Evolutionary conservation across 2,797 vertebrate species (phyloP).

Genomic region (Rhyacichthys aspro): DNA sequence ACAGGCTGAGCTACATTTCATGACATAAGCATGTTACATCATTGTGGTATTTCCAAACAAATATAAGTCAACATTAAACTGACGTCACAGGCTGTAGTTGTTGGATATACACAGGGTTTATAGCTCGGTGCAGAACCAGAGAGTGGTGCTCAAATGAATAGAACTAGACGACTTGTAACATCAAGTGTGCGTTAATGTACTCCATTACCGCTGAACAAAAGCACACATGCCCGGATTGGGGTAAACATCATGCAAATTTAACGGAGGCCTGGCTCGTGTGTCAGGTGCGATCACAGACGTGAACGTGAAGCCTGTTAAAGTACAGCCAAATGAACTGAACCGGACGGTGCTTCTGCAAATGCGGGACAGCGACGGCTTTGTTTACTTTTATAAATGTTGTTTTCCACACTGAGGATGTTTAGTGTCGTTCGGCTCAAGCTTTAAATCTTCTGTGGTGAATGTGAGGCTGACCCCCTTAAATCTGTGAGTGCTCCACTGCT

Average conservation of each 20-base stretch:
- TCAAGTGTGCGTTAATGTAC: slow-evolving; percentile 16
- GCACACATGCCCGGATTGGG: not conserved
- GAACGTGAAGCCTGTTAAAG: no score
- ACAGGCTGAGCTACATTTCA: not conserved
- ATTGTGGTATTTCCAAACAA: not conserved
- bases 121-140: slow-evolving; percentile 6
- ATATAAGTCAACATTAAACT: no score
- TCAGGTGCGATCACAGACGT: slow-evolving; percentile 7
- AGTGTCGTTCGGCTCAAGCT: no score
- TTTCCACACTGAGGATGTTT: no score
- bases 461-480: not conserved
- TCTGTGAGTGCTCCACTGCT: not conserved
- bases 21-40: not conserved
- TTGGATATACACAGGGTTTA: no score
- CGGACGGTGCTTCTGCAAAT: no score
- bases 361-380: no score
- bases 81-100: no score
- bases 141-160: slow-evolving; percentile 15
- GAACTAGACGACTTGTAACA: slow-evolving; percentile 19
- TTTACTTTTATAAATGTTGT: no score
- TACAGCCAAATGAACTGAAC: no score
- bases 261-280: not conserved
- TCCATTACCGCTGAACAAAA: slow-evolving; percentile 30
- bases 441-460: not conserved
- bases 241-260: slow-evolving; percentile 29